Conservation (phyloP, 2,888 invertebrate species). For the Hypomecis punctinalis region DNA sequence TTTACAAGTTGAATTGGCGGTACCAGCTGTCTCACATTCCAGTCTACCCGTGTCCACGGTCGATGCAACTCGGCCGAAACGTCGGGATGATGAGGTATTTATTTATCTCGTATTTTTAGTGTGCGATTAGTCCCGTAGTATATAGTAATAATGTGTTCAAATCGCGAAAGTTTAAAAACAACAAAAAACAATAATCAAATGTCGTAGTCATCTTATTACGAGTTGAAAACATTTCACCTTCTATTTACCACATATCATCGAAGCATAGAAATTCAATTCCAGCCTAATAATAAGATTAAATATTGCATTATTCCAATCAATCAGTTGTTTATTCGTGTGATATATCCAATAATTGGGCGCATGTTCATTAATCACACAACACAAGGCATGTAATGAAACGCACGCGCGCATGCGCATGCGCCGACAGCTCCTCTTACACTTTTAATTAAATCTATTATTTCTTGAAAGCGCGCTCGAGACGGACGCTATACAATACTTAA, state of each 20-base stretch:
- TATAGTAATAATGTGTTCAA: too few species aligned
- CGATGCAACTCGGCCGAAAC: too few species aligned
- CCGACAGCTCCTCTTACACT: constrained; percentile 40
- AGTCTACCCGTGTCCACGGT: too few species aligned
- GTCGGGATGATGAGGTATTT: too few species aligned
- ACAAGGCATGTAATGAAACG: constrained; percentile 23
- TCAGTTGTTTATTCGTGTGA: constrained; percentile 5
- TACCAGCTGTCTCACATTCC: too few species aligned
- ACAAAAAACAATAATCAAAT: too few species aligned
- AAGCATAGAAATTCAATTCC: not conserved
- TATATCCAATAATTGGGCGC: not conserved
- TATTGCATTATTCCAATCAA: constrained; percentile 7
- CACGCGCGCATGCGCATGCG: constrained; percentile 14
- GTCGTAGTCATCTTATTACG: not conserved
- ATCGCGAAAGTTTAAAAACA: too few species aligned
- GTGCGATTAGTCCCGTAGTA: too few species aligned
- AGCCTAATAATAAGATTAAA: not conserved
- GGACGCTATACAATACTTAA: constrained; percentile 44
- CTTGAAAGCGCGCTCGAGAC: constrained; percentile 41
- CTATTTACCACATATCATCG: not conserved
- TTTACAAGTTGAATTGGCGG: too few species aligned
- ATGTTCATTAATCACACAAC: constrained; percentile 2
- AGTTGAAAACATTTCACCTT: not conserved
- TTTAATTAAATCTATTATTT: constrained; percentile 57
- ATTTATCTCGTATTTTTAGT: too few species aligned